Evolutionary conservation across 2,888 invertebrate species (phyloP).

Genomic region (Junonia oenone): DNA sequence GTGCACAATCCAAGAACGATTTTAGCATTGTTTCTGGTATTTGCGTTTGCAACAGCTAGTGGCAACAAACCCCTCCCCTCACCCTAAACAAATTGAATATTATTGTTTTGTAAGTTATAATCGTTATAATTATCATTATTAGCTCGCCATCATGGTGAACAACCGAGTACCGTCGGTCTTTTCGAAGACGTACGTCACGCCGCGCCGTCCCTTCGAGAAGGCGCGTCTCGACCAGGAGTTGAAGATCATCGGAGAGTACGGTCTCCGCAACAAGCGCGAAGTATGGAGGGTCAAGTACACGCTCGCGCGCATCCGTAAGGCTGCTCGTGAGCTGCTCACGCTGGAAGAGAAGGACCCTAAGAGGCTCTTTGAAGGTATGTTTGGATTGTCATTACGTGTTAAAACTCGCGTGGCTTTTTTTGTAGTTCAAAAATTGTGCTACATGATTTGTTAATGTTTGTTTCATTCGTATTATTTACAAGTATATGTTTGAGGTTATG

Average conservation of each 20-base stretch:
- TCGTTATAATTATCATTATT: not conserved
- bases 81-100: no score
- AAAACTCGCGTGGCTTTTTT: no score
- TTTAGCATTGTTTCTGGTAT: constrained; percentile 24
- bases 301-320: constrained; percentile 98
- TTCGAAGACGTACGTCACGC: constrained; percentile 98
- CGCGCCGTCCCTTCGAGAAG: constrained; percentile 99
- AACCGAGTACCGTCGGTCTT: constrained; percentile 95
- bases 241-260: constrained; percentile 99
- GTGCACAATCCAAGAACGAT: constrained; percentile 34
- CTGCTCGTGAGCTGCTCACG: constrained; percentile 98
- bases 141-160: constrained; percentile 90
- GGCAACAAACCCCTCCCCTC: constrained; percentile 62
- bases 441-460: no score
- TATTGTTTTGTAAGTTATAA: no score
- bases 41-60: constrained; percentile 55
- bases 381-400: no score
- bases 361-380: constrained; percentile 97
- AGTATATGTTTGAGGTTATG: no score
- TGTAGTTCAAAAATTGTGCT: no score
- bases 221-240: constrained; percentile 99
- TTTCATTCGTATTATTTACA: no score
- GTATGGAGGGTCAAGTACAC: constrained; percentile 99
- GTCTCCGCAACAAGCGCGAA: constrained; percentile 99
- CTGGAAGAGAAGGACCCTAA: constrained; percentile 98